Percentiles rank a stretch among this genome's conserved stretches.
These are phyloP conservation scores for Drosophila sproati DNA, from an alignment of 1,140 invertebrate species.

Conservation along the genomic window DNA sequence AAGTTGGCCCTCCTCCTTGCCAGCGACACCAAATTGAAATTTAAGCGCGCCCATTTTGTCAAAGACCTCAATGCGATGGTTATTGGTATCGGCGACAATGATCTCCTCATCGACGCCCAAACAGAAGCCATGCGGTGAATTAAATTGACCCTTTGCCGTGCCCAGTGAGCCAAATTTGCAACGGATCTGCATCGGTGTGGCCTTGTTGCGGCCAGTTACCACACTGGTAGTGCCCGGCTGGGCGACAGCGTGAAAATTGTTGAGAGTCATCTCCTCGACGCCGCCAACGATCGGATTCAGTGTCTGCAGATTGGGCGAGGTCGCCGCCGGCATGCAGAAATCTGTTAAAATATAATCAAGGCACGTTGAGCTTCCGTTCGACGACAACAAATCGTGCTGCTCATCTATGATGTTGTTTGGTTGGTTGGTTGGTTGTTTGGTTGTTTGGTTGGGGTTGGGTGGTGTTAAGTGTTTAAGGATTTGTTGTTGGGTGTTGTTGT, in stretches of 20 bases:
- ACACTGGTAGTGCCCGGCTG: constrained; percentile 69
- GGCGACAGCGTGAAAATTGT: constrained; percentile 79
- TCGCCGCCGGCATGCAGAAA: constrained; percentile 86
- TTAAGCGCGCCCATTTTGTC: constrained; percentile 95
- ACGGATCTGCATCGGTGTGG: constrained; percentile 93
- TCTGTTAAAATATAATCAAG: constrained; percentile 85
- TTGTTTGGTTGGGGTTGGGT: not conserved
- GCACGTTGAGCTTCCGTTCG: constrained; percentile 86
- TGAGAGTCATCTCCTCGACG: constrained; percentile 72
- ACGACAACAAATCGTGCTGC: constrained; percentile 79
- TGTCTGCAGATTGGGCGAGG: constrained; percentile 87
- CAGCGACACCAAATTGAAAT: constrained; percentile 95
- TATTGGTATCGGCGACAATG: constrained; percentile 98
- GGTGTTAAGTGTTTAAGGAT: not conserved
- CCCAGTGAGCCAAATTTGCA: constrained; percentile 97
- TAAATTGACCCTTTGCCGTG: constrained; percentile 95
- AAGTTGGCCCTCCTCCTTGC: constrained; percentile 97
- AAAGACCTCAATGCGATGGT: constrained; percentile 97
- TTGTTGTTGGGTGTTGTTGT: constrained; percentile 25
- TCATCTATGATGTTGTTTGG: constrained; percentile 63
- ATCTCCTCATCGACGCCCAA: constrained; percentile 97
- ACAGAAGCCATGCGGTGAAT: constrained; percentile 98
- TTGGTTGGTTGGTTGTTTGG: constrained; percentile 18
- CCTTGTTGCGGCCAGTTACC: constrained; percentile 88
- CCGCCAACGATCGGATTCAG: constrained; percentile 72